These are phyloP conservation scores for Sepioteuthis lessoniana DNA, from an alignment of 2,888 invertebrate species.

Conservation along the genomic window DNA sequence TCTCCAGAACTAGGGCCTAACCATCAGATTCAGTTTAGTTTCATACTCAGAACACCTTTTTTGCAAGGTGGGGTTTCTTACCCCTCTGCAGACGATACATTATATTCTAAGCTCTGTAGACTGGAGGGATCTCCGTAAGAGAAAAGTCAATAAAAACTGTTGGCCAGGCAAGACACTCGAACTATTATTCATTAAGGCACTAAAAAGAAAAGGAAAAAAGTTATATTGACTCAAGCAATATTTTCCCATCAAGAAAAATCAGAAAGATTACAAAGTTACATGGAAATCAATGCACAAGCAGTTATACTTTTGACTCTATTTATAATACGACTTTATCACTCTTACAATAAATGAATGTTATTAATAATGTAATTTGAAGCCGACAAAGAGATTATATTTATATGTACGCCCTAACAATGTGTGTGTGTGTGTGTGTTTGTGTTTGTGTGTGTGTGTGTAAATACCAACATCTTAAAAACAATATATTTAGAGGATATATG, in stretches of 20 bases:
- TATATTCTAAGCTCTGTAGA: too few relatives aligned
- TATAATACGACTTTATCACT: background rate
- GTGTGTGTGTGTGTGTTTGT: constrained; percentile 4
- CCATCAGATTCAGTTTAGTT: too few relatives aligned
- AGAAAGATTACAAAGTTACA: background rate
- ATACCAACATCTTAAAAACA: too few relatives aligned
- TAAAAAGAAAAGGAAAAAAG: background rate
- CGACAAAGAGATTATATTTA: background rate
- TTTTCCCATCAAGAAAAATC: background rate
- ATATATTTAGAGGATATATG: too few relatives aligned
- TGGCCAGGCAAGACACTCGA: too few relatives aligned
- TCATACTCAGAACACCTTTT: too few relatives aligned
- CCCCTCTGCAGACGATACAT: too few relatives aligned
- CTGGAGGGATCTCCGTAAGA: too few relatives aligned
- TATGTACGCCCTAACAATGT: background rate
- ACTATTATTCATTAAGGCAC: too few relatives aligned
- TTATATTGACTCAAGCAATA: background rate
- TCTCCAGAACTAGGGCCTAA: too few relatives aligned
- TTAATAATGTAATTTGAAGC: background rate
- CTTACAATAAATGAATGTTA: background rate
- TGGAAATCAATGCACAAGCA: background rate
- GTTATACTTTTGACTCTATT: background rate
- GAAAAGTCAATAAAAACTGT: too few relatives aligned
- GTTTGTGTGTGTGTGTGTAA: background rate
- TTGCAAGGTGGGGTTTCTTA: too few relatives aligned